Evolutionary conservation across 2,797 vertebrate genomes (phyloP).

Genomic region (Microctenopoma lineatum): DNA sequence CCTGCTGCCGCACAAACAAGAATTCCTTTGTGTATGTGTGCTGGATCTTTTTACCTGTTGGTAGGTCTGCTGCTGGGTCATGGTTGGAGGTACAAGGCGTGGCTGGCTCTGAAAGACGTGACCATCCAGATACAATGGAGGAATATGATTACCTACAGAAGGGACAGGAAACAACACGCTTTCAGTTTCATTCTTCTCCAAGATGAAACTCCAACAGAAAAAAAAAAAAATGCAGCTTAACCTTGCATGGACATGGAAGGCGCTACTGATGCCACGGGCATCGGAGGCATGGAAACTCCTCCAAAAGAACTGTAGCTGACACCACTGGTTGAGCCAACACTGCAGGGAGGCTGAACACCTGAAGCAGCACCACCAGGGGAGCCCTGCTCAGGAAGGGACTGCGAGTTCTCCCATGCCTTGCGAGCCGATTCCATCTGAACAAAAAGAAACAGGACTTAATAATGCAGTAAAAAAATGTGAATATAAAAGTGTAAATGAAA

Average conservation of each 20-base stretch:
- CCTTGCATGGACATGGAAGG: constrained; percentile 98
- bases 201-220: neutral
- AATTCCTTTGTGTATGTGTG: neutral
- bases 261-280: constrained; percentile 97
- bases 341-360: constrained; percentile 90
- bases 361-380: constrained; percentile 89
- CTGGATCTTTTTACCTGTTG: constrained; percentile 87
- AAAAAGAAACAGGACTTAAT: neutral
- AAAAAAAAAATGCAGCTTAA: constrained; percentile 54
- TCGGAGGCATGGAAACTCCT: constrained; percentile 96
- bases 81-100: constrained; percentile 92
- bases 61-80: constrained; percentile 98
- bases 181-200: constrained; percentile 1
- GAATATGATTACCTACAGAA: constrained; percentile 91
- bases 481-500: neutral
- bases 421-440: constrained; percentile 97
- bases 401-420: constrained; percentile 99
- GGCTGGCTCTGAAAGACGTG: constrained; percentile 97
- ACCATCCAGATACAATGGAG: constrained; percentile 95
- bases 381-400: constrained; percentile 95
- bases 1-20: constrained; percentile 13
- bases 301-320: constrained; percentile 98
- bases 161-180: neutral
- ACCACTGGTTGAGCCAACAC: constrained; percentile 91
- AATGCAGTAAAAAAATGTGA: neutral